A percentile compares a stretch with the other conserved stretches of the same genome.
Evolutionary conservation across 1,140 invertebrate genomes (phyloP).

Genomic region (Vollenhovia emeryi): DNA sequence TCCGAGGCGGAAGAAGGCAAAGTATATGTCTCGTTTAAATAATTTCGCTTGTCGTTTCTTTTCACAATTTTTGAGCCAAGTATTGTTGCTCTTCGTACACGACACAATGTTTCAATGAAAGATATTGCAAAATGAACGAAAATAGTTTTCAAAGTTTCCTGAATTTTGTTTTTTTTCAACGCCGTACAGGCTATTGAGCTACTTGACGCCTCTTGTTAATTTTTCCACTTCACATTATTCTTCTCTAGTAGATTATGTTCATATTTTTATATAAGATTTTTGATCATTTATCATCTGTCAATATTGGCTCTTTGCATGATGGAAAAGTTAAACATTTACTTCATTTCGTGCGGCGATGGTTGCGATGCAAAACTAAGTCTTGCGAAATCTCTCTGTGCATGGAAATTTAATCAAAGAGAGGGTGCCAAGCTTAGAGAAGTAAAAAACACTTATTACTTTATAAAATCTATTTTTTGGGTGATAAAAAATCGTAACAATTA

Average conservation of each 20-base stretch:
- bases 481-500: not conserved
- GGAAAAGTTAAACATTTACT: constrained; percentile 54
- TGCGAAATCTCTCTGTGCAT: not conserved
- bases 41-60: not conserved
- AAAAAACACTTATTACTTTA: constrained; percentile 3
- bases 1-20: not conserved
- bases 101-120: not conserved
- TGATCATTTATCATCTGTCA: constrained; percentile 18
- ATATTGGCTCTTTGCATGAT: constrained; percentile 38
- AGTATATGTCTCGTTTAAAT: not conserved
- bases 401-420: constrained; percentile 11
- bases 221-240: not conserved
- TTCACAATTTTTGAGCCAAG: not conserved
- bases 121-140: not conserved
- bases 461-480: not conserved
- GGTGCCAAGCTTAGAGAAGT: not conserved
- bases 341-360: constrained; percentile 17
- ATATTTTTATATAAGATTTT: constrained; percentile 27
- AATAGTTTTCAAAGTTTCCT: not conserved
- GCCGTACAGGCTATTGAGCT: not conserved
- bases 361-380: constrained; percentile 19
- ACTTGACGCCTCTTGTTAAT: not conserved
- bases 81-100: not conserved
- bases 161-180: not conserved
- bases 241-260: not conserved